Evolutionary conservation across 37 sponge, comb jelly and placozoan genomes (phyloP), one percentile per base, ranked within the genome.

Genomic region (Theonella swinhoei): DNA sequence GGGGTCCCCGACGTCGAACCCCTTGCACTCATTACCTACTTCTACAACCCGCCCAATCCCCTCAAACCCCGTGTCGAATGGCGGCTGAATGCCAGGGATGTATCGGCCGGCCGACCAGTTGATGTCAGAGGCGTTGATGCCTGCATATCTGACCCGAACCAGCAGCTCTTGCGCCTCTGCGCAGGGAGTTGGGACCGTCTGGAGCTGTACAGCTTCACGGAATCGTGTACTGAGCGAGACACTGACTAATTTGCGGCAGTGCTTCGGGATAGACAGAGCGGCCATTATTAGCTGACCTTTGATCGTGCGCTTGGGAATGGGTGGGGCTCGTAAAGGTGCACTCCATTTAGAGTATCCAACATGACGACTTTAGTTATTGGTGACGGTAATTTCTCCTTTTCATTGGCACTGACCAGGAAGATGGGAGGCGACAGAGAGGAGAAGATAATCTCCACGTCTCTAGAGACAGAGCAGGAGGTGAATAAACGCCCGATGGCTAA

Each of bases 331-430:
- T 47, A 17, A n/a, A n/a, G 54, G 54, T 47, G 54, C 54, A 14
- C 54, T 47, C 54, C 54, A 47, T 47, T 17, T 47, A 47, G 54
- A 47, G 54, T 47, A 14, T 47, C 14, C 54, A 17, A 47, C 54
- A 47, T 47, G 54, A 14, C 54, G 54, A 47, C 54, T 47, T 47
- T 95, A 42, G 68, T 95, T 17, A 64, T 95, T 28, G 95, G 95
- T 42, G 95, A 95, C 67, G 95, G 95, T 23, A 91, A 95, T 60
- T 95, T 95, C 75, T 91, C 89, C 7, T 95, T 95, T 67, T 87
- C 92, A 1, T 62, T 89, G 4, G 3, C 70, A 4, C 59, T 74
- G n/a, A 62, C 54, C 22, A 80, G 31, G 43, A 17, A 9, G 28
- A n/a, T 60, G 0, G n/a, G 14, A 0, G 23, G 31, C 24, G 39